phyloP scores from a whole-genome alignment of 2,113 vertebrate species.

The Condylura cristata region DNA sequence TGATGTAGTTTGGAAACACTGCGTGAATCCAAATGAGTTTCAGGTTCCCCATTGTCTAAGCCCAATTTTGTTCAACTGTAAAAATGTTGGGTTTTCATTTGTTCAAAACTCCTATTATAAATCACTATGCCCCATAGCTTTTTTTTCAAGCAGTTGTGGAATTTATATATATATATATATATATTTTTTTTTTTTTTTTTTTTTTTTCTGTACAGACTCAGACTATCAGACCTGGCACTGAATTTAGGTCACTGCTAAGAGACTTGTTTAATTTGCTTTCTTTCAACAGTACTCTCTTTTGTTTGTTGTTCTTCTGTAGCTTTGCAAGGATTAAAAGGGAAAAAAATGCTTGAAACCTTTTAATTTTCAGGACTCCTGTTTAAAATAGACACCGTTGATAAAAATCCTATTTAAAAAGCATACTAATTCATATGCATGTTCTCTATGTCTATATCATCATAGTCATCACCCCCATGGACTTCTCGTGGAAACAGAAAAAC shows the following conservation, averaged over 20 bases:
- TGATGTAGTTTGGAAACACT: constrained; percentile 83
- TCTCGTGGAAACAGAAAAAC: not conserved
- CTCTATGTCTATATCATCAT: not conserved
- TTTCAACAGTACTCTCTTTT: constrained; percentile 35
- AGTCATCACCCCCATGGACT: not conserved
- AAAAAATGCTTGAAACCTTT: constrained; percentile 37
- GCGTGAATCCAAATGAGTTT: constrained; percentile 87
- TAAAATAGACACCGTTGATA: not conserved
- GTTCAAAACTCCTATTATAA: constrained; percentile 77
- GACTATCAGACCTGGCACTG: constrained; percentile 72
- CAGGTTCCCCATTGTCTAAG: constrained; percentile 82
- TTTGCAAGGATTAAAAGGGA: constrained; percentile 11
- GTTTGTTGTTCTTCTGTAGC: constrained; percentile 58
- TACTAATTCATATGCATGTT: not conserved
- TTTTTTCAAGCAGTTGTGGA: constrained; percentile 73
- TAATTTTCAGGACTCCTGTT: constrained; percentile 2
- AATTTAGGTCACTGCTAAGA: constrained; percentile 81
- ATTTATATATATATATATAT: too few species aligned
- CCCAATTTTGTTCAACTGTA: constrained; percentile 83
- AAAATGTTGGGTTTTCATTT: constrained; percentile 82
- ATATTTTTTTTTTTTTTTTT: too few species aligned
- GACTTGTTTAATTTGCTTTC: constrained; percentile 81
- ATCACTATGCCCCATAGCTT: constrained; percentile 72
- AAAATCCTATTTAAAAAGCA: not conserved
- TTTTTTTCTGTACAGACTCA: constrained; percentile 77